Conservation (phyloP, 2,113 vertebrate genomes). For the Erythrocercus mccallii region DNA sequence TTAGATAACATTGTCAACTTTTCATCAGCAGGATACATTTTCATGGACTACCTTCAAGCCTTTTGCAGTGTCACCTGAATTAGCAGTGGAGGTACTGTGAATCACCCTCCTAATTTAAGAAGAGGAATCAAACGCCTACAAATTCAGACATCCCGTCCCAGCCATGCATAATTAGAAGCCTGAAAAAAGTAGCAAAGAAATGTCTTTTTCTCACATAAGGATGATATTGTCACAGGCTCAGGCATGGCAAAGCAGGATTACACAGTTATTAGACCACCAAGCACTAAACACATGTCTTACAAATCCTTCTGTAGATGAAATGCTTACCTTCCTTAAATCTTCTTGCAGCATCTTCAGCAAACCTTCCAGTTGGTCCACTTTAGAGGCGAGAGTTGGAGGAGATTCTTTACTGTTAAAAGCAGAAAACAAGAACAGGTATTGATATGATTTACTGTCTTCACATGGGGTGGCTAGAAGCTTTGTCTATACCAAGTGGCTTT, state of each 20-base stretch:
- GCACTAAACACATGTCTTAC: background rate
- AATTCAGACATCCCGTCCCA: background rate
- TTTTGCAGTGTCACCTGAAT: background rate
- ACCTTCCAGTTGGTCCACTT: constrained; percentile 90
- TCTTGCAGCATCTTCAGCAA: constrained; percentile 93
- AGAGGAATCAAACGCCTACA: background rate
- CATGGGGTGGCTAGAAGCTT: background rate
- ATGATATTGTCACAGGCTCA: background rate
- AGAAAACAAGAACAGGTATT: background rate
- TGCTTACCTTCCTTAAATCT: constrained; percentile 87
- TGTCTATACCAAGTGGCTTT: background rate
- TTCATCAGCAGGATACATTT: background rate
- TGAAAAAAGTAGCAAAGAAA: background rate
- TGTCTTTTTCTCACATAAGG: background rate
- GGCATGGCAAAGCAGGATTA: background rate
- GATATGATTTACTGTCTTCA: background rate
- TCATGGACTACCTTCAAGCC: background rate
- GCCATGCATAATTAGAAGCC: background rate
- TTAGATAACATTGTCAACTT: background rate
- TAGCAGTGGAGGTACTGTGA: background rate
- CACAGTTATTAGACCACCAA: background rate
- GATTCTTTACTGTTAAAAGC: constrained; percentile 81
- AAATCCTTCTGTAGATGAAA: background rate
- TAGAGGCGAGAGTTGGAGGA: constrained; percentile 85
- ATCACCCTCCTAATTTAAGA: background rate